Percentiles rank a stretch among this genome's conserved stretches.
phyloP scores from a whole-genome alignment of 2,113 vertebrate species.

The Cyphomyrus plagiostoma region DNA sequence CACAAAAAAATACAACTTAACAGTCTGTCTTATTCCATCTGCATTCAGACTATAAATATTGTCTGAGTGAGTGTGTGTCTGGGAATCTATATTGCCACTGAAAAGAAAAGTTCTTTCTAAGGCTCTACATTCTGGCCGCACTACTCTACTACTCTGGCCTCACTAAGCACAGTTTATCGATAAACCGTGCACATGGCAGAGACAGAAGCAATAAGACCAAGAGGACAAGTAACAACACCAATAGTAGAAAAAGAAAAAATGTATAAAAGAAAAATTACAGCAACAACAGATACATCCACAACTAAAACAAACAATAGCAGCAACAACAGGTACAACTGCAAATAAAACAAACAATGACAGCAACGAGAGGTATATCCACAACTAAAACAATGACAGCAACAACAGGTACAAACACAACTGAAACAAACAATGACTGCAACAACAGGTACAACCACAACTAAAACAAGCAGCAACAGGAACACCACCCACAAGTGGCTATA shows the following conservation, averaged over 20 bases:
- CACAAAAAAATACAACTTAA: neutral
- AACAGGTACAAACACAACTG: too few relatives aligned
- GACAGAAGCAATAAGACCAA: neutral
- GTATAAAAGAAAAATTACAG: neutral
- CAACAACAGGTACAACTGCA: too few relatives aligned
- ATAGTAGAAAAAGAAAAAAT: neutral
- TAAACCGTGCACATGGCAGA: neutral
- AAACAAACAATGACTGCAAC: neutral
- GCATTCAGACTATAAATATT: neutral
- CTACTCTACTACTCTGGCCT: neutral
- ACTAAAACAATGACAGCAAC: neutral
- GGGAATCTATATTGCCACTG: neutral
- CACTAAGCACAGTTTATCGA: neutral
- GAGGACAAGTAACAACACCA: neutral
- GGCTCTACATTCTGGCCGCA: neutral
- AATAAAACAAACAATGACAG: neutral
- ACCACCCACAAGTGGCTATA: neutral
- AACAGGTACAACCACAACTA: neutral
- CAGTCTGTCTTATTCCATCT: neutral
- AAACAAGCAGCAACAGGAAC: neutral
- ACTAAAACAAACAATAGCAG: neutral
- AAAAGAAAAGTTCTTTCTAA: neutral
- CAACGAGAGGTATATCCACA: neutral
- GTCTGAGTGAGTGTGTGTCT: neutral
- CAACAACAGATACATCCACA: neutral